phyloP scores from a whole-genome alignment of 2,113 vertebrate genomes.

The Picathartes gymnocephalus region DNA sequence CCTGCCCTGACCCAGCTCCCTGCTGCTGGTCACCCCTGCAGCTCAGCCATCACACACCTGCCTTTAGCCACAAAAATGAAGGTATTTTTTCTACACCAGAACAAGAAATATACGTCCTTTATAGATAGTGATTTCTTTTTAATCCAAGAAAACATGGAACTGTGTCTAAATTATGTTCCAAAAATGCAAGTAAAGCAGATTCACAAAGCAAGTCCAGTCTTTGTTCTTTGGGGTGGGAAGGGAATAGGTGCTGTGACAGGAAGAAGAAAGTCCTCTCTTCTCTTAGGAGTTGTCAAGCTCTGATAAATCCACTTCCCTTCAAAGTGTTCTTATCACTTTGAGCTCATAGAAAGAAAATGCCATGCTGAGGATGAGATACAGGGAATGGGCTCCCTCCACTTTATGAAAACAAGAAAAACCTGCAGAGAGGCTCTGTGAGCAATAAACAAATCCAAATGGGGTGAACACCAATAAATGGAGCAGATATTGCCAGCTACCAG shows the following conservation, averaged over 20 bases:
- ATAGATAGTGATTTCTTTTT: background rate
- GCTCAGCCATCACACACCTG: background rate
- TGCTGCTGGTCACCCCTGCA: background rate
- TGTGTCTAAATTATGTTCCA: background rate
- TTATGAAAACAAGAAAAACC: background rate
- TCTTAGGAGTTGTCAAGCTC: background rate
- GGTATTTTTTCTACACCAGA: background rate
- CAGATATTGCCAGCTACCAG: background rate
- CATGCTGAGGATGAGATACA: fast-evolving
- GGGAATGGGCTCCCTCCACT: background rate
- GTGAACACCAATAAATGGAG: background rate
- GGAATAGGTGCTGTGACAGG: background rate
- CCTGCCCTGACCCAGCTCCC: background rate
- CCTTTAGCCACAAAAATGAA: background rate
- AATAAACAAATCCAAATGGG: background rate
- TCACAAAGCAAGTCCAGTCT: background rate
- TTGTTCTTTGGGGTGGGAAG: background rate
- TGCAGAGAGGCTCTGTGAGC: background rate
- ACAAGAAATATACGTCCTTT: background rate
- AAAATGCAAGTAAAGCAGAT: background rate
- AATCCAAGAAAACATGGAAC: background rate
- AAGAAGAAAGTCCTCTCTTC: background rate
- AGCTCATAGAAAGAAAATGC: background rate
- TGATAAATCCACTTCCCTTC: background rate
- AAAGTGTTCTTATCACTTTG: background rate